Evolutionary conservation across 1,140 invertebrate species (phyloP).

Genomic region (Drosophila ogumai): DNA sequence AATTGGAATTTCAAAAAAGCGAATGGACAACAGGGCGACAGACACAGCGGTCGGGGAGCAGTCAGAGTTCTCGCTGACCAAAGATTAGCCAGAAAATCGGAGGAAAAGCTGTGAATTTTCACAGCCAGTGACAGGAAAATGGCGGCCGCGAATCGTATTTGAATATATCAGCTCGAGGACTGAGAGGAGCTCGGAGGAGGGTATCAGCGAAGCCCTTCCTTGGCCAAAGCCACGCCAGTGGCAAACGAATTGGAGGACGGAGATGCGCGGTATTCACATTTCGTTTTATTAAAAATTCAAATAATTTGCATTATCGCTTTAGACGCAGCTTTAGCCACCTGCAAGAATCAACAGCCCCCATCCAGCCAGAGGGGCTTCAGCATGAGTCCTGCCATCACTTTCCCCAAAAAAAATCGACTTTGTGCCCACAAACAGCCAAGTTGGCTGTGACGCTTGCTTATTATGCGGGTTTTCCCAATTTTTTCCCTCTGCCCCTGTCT

Average conservation of each 20-base stretch:
- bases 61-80: slow-evolving; percentile 65
- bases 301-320: slow-evolving; percentile 80
- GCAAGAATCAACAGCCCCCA: slow-evolving; percentile 41
- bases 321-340: slow-evolving; percentile 74
- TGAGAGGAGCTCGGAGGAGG: slow-evolving; percentile 11
- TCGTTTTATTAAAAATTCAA: slow-evolving; percentile 83
- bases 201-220: slow-evolving; percentile 7
- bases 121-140: slow-evolving; percentile 79
- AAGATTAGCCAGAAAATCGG: slow-evolving; percentile 67
- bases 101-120: slow-evolving; percentile 75
- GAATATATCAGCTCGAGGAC: slow-evolving; percentile 58
- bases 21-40: slow-evolving; percentile 64
- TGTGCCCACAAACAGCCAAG: slow-evolving; percentile 45
- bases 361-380: neutral
- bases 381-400: slow-evolving; percentile 12
- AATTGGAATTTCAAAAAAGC: slow-evolving; percentile 80
- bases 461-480: slow-evolving; percentile 67
- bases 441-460: slow-evolving; percentile 65
- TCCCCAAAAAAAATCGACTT: slow-evolving; percentile 54
- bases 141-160: slow-evolving; percentile 75
- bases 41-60: slow-evolving; percentile 15
- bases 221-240: slow-evolving; percentile 39
- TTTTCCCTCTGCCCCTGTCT: slow-evolving; percentile 8
- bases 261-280: slow-evolving; percentile 67
- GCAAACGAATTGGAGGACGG: slow-evolving; percentile 50